Base-by-base conservation (phyloP, 2,888 invertebrate genomes). In the Troides oblongomaculatus region DNA sequence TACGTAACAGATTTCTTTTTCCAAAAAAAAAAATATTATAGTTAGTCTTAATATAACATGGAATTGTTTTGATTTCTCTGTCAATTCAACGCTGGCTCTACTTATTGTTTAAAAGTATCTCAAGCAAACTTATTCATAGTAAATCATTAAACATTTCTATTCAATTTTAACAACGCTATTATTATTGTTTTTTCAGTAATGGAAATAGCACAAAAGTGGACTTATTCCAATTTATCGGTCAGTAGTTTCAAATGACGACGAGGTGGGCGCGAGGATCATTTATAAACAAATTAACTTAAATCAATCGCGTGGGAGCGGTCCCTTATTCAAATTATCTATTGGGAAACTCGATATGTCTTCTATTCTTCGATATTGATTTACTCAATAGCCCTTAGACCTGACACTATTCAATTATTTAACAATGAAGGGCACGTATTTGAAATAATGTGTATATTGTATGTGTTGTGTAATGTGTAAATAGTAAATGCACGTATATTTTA, bases 261-360 rank as follows among this genome's bases (percentile, higher is more conserved):
- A 58, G 12, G 43, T 43, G 18, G 57, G 39, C 58, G 65, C 10
- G 65, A 58, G 25, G 43, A 46, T 43, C 46, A 57, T 58, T 65
- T 59, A 25, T 46, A 46, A 65, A 65, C 59, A 65, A 59, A 65
- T 65, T 46, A 65, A 21, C 25, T 65, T 39, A 14, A 58, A 43
- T 46, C 46, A 25, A 10, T 46, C 43, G 25, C 58, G 17, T 58
- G 60, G 60, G 39, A 36, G 30, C 21, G 46, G 46, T 65, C 57
- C 57, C 25, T 65, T 65, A 65, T 65, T 65, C n/a, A 65, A 65
- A 59, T 65, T 58, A 43, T 46, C 59, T 46, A 59, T 65, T 59
- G 2, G 25, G 25, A 65, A 25, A 46, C 25, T 59, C 43, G 23
- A 56, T 64, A 23, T 14, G 17, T 57, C 25, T 46, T n/a, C 56